phyloP scores from a whole-genome alignment of 2,888 invertebrate genomes.

The Entomobrya proxima region DNA sequence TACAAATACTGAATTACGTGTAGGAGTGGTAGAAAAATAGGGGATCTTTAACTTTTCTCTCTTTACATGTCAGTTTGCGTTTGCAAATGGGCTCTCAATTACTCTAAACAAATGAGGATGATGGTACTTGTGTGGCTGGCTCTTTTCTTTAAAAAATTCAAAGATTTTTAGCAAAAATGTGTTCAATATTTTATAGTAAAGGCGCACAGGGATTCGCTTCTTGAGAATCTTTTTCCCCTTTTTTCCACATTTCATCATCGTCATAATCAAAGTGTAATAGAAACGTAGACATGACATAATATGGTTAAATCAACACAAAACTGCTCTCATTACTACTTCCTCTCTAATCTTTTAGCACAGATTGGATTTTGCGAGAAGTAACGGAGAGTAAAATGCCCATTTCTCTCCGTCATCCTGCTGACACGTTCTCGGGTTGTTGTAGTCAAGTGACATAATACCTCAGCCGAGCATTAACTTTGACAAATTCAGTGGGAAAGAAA shows the following conservation, averaged over 20 bases:
- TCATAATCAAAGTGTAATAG: constrained; percentile 21
- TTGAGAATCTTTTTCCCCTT: too few relatives aligned
- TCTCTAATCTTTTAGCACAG: constrained; percentile 44
- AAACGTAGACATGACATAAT: constrained; percentile 48
- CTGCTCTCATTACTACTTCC: constrained; percentile 53
- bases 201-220: too few relatives aligned
- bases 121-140: too few relatives aligned
- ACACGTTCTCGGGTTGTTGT: constrained; percentile 39
- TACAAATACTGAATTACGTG: neutral
- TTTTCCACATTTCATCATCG: constrained; percentile 1
- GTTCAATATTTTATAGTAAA: too few relatives aligned
- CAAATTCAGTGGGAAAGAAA: constrained; percentile 64
- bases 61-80: neutral
- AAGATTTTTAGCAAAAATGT: neutral
- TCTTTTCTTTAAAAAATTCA: neutral
- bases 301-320: constrained; percentile 62
- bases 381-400: constrained; percentile 19
- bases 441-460: constrained; percentile 59
- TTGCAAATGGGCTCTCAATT: constrained; percentile 16
- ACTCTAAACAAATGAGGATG: constrained; percentile 25
- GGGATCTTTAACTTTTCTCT: constrained; percentile 19
- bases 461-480: constrained; percentile 55
- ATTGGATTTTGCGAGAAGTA: neutral
- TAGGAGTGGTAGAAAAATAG: neutral
- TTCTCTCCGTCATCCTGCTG: constrained; percentile 47